phyloP scores from a whole-genome alignment of 2,888 invertebrate species.

The Xestobium rufovillosum region DNA sequence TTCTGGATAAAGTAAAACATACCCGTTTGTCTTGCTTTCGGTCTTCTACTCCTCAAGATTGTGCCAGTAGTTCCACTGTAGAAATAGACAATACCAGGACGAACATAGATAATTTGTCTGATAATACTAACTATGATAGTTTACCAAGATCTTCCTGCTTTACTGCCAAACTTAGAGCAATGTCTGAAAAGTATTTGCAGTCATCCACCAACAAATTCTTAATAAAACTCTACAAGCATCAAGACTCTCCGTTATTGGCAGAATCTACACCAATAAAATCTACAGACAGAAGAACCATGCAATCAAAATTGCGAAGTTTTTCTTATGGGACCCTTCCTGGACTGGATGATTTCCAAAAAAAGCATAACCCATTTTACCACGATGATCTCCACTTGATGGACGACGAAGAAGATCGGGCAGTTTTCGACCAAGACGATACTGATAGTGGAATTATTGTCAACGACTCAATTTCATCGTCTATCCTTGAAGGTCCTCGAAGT shows the following conservation, averaged over 20 bases:
- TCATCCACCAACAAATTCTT: constrained; percentile 62
- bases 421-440: constrained; percentile 60
- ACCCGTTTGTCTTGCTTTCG: constrained; percentile 62
- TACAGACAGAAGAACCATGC: constrained; percentile 35
- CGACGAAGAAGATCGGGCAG: constrained; percentile 51
- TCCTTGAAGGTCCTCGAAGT: constrained; percentile 51
- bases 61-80: constrained; percentile 10
- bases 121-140: constrained; percentile 25
- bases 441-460: constrained; percentile 71
- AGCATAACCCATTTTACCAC: constrained; percentile 55
- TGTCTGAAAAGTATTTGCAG: constrained; percentile 66
- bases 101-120: constrained; percentile 1
- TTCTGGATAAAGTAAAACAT: constrained; percentile 63
- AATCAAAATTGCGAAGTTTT: constrained; percentile 50
- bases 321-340: constrained; percentile 69
- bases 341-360: constrained; percentile 59
- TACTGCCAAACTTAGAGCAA: constrained; percentile 61
- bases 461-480: constrained; percentile 63
- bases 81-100: not conserved
- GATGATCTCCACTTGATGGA: constrained; percentile 51
- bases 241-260: constrained; percentile 36
- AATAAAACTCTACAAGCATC: constrained; percentile 57
- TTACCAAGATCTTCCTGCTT: constrained; percentile 51
- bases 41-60: constrained; percentile 49
- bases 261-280: constrained; percentile 24